Evolutionary conservation across 2,888 invertebrate genomes (phyloP).

Genomic region (Psylliodes chrysocephalus): DNA sequence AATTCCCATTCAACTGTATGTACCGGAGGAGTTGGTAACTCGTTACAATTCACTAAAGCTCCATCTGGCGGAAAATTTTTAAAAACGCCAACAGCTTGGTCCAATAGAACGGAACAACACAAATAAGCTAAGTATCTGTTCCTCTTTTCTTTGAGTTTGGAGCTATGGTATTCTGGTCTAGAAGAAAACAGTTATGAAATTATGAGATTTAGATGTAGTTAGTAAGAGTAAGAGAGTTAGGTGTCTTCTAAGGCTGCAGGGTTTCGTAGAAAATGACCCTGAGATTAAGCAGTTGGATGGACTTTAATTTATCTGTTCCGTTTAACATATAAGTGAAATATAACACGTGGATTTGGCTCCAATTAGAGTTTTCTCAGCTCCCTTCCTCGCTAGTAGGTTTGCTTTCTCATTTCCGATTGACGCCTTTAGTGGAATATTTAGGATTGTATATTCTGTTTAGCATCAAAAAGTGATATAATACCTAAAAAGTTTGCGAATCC

Average conservation of each 20-base stretch:
- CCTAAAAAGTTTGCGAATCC: constrained; percentile 65
- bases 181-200: neutral
- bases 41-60: constrained; percentile 59
- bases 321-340: too few species aligned
- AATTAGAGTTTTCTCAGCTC: too few species aligned
- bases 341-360: too few species aligned
- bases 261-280: too few species aligned
- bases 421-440: neutral
- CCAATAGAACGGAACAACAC: constrained; percentile 62
- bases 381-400: too few species aligned
- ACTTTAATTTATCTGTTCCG: too few species aligned
- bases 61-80: constrained; percentile 58
- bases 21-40: constrained; percentile 51
- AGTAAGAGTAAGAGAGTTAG: too few species aligned
- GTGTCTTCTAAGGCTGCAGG: too few species aligned
- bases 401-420: neutral
- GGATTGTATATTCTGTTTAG: neutral
- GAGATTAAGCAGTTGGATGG: too few species aligned
- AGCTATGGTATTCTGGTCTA: constrained; percentile 64
- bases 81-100: constrained; percentile 63
- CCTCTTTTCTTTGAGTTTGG: constrained; percentile 63
- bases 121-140: constrained; percentile 65
- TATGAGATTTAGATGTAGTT: too few species aligned
- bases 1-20: constrained; percentile 64
- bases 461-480: neutral